Evolutionary conservation across 2,797 vertebrate species (phyloP).

Genomic region (Anabacerthia variegaticeps): DNA sequence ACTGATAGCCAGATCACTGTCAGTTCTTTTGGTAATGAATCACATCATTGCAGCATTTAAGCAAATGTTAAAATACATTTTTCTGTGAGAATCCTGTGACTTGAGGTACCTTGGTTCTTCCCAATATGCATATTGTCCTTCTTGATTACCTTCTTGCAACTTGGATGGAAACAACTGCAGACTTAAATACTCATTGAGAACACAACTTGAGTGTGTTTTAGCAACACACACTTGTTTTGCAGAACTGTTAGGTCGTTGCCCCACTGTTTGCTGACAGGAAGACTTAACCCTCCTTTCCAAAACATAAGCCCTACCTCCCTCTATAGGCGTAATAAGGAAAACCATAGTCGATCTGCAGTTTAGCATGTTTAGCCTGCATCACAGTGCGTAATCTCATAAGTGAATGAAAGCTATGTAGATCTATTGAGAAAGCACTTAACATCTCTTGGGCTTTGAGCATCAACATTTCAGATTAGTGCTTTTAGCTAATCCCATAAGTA

Average conservation of each 20-base stretch:
- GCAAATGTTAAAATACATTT: background rate
- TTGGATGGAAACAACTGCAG: background rate
- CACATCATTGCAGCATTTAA: background rate
- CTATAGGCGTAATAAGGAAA: background rate
- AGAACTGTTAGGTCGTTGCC: background rate
- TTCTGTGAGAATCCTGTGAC: background rate
- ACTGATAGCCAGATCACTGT: background rate
- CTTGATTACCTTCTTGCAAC: background rate
- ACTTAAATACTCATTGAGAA: background rate
- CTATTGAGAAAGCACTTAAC: accelerated
- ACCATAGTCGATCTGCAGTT: background rate
- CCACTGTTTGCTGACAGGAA: background rate
- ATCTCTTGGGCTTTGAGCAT: background rate
- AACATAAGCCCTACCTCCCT: background rate
- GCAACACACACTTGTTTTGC: background rate
- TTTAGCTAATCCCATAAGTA: background rate
- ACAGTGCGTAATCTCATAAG: background rate
- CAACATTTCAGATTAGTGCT: background rate
- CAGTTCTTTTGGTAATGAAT: background rate
- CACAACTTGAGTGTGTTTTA: background rate
- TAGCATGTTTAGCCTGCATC: background rate
- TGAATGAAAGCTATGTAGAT: background rate
- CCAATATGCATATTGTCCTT: background rate
- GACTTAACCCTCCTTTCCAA: background rate
- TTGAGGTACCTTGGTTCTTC: background rate